Conservation (phyloP, 2,888 invertebrate genomes). For the Colostygia pectinataria region DNA sequence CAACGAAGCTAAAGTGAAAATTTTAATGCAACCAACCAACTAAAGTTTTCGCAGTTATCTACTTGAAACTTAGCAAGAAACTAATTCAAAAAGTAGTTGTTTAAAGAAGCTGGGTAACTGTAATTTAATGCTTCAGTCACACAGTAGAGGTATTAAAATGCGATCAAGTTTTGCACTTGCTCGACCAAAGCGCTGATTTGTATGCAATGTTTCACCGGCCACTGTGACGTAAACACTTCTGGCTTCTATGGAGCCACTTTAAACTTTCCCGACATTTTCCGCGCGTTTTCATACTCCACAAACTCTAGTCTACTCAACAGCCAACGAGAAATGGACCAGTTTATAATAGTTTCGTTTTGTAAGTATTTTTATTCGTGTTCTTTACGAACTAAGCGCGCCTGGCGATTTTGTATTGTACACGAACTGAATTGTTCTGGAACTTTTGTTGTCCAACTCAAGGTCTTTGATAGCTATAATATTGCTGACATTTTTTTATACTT, state of each 20-base stretch:
- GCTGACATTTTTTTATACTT: neutral
- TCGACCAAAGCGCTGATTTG: constrained; percentile 57
- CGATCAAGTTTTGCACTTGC: constrained; percentile 56
- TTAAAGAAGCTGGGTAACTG: constrained; percentile 52
- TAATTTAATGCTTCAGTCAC: constrained; percentile 52
- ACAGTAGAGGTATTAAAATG: constrained; percentile 55
- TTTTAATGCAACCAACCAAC: constrained; percentile 31
- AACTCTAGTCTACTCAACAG: constrained; percentile 39
- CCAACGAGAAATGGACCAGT: constrained; percentile 42
- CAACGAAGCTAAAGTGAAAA: constrained; percentile 18
- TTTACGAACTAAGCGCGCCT: constrained; percentile 19
- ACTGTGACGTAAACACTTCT: constrained; percentile 47
- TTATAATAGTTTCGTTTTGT: constrained; percentile 39
- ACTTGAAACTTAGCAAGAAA: constrained; percentile 36
- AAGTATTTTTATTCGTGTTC: constrained; percentile 28
- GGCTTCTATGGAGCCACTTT: constrained; percentile 47
- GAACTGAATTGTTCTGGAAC: constrained; percentile 11
- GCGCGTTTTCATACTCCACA: constrained; percentile 42
- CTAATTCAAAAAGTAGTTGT: constrained; percentile 56
- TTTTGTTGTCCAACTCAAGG: neutral
- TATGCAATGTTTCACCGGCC: constrained; percentile 54
- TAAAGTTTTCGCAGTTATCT: constrained; percentile 21
- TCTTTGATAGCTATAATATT: neutral
- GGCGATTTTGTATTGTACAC: constrained; percentile 20
- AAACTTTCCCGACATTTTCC: constrained; percentile 52